Percentiles rank a stretch among this genome's conserved stretches.
Conservation (phyloP, 2,888 invertebrate genomes). For the Bugula neritina region DNA sequence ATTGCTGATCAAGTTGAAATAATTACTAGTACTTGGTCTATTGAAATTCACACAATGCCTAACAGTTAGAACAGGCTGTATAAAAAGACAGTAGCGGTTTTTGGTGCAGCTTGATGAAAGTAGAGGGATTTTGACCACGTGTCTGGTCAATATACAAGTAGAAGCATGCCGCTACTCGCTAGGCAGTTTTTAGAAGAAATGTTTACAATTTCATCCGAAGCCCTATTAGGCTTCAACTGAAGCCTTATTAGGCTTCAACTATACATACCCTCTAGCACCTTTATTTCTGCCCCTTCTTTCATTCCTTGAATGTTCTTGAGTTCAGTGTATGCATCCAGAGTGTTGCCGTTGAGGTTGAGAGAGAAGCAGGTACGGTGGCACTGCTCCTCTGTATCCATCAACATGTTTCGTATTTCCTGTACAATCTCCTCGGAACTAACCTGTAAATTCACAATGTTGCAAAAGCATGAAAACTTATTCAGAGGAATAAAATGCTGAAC, state of each 20-base stretch:
- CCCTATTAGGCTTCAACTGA: too few species aligned
- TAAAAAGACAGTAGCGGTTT: too few species aligned
- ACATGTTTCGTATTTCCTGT: slow-evolving; percentile 90
- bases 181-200: too few species aligned
- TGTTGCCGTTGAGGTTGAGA: slow-evolving; percentile 79
- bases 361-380: slow-evolving; percentile 98
- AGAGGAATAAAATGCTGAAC: too few species aligned
- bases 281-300: slow-evolving; percentile 87
- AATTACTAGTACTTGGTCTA: background rate
- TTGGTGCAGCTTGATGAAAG: too few species aligned
- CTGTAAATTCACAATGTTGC: background rate
- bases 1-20: background rate
- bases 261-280: slow-evolving; percentile 65
- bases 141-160: too few species aligned
- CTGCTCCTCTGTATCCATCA: slow-evolving; percentile 97
- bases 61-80: too few species aligned
- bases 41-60: background rate
- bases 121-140: too few species aligned
- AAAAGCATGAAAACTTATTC: too few species aligned
- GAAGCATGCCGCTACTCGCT: too few species aligned
- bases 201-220: too few species aligned
- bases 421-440: slow-evolving; percentile 64
- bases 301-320: slow-evolving; percentile 90
- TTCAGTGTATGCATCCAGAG: slow-evolving; percentile 95
- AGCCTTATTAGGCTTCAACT: too few species aligned